These are phyloP conservation scores for Oncopeltus fasciatus DNA, from an alignment of 1,140 invertebrate genomes.

Conservation along the genomic window DNA sequence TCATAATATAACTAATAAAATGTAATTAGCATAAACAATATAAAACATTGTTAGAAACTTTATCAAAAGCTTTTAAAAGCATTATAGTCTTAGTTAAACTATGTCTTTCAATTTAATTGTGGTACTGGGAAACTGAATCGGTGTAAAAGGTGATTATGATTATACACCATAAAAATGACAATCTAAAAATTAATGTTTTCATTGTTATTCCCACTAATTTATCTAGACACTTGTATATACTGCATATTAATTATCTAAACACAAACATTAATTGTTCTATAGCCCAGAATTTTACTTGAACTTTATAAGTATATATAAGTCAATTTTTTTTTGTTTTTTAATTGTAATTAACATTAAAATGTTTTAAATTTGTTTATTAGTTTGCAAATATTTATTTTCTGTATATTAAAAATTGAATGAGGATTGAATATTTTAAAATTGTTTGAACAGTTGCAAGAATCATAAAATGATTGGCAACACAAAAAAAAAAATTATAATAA, in stretches of 20 bases:
- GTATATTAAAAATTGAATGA: no score
- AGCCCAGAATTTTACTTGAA: neutral
- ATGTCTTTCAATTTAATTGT: neutral
- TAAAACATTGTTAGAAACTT: no score
- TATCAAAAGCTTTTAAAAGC: no score
- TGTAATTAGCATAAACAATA: no score
- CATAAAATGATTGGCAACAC: no score
- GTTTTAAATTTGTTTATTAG: neutral
- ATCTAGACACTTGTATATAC: slow-evolving; percentile 3
- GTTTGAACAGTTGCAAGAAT: neutral
- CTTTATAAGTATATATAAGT: neutral
- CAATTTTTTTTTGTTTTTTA: neutral
- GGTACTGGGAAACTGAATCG: slow-evolving; percentile 3
- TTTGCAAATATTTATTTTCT: neutral
- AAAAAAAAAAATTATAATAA: no score
- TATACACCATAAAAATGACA: slow-evolving; percentile 7
- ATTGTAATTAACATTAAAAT: neutral
- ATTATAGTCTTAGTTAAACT: no score
- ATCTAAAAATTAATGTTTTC: slow-evolving; percentile 3
- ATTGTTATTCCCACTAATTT: slow-evolving; percentile 4
- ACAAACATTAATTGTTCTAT: neutral
- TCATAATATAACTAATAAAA: no score
- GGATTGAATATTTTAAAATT: neutral
- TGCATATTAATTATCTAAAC: slow-evolving; percentile 1
- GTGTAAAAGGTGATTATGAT: slow-evolving; percentile 3